Evolutionary conservation across 2,888 invertebrate genomes (phyloP), one percentile per base, ranked within the genome.

Genomic region (Trichopria drosophilae): DNA sequence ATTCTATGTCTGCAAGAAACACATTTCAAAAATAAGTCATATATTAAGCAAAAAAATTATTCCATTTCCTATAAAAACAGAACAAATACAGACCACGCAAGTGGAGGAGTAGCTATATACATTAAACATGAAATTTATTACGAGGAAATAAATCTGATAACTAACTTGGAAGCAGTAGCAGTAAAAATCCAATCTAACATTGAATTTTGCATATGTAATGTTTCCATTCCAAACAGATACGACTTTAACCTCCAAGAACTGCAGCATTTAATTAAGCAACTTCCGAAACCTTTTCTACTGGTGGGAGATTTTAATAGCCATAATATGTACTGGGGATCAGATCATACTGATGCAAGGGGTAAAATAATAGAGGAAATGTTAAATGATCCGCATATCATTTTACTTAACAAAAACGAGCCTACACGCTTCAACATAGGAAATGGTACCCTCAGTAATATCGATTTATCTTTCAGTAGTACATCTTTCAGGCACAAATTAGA

Each of bases 251-350:
- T 26, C 12, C 2, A 24, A 3, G 51, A 52, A 26, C 20, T 57
- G 6, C 22, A 39, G 6, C 35, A 55, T 28, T 12, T 57, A 6
- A 44, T 55, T 2, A 24, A 46, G 0, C 50, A 60, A 41, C 34
- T 63, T 6, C 58, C 58, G 4, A 45, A 43, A 40, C 59, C 59
- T 1, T 50, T 50, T n/a, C 40, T 66, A 3, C 10, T 63, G 1
- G 2, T 57, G 1, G 62, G 61, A 5, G 51, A 55, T n/a, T n/a
- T n/a, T n/a, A n/a, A n/a, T n/a, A n/a, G n/a, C n/a, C n/a, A n/a
- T n/a, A n/a, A n/a, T n/a, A 6, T 60, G 64, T 10, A 65, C 0
- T 60, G 59, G 57, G 59, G 57, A 15, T 63, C 57, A 1, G 9
- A 23, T 4, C 42, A 50, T 24, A 37, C 24, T 3, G 57, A 61